These are phyloP conservation scores for Frieseomelitta varia DNA, from an alignment of 1,140 invertebrate genomes.

Conservation along the genomic window DNA sequence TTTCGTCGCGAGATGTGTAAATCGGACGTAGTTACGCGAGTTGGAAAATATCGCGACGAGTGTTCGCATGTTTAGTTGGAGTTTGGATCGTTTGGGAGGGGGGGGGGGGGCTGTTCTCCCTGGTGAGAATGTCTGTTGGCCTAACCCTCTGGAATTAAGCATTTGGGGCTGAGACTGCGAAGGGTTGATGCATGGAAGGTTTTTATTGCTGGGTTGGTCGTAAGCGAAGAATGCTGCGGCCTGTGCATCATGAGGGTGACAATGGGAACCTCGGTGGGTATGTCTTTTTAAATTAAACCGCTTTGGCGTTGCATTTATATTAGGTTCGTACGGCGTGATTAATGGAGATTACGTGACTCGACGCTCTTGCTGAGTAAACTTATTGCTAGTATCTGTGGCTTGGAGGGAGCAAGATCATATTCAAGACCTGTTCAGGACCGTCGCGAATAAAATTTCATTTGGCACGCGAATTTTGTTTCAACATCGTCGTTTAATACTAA, in stretches of 20 bases:
- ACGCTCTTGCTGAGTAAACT: not conserved
- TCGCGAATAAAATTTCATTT: not conserved
- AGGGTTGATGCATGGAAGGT: not conserved
- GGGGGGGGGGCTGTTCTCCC: not conserved
- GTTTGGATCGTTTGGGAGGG: slow-evolving; percentile 1
- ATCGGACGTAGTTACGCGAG: not conserved
- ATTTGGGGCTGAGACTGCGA: slow-evolving; percentile 15
- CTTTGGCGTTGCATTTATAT: not conserved
- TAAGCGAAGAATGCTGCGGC: not conserved
- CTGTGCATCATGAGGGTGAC: not conserved
- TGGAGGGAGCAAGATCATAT: not conserved
- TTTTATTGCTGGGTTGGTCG: not conserved
- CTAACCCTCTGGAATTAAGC: slow-evolving; percentile 27
- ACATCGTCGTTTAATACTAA: not conserved
- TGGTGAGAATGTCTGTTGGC: not conserved
- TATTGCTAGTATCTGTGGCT: not conserved
- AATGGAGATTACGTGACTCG: not conserved
- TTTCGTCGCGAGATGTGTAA: not conserved
- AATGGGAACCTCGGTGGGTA: not conserved
- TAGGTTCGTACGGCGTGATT: not conserved
- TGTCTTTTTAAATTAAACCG: slow-evolving; percentile 7
- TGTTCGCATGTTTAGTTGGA: not conserved
- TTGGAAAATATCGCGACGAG: slow-evolving; percentile 4
- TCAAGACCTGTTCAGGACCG: not conserved
- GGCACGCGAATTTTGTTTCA: not conserved